Conservation (phyloP, 2,888 invertebrate species). For the Caenorhabditis panamensis region DNA sequence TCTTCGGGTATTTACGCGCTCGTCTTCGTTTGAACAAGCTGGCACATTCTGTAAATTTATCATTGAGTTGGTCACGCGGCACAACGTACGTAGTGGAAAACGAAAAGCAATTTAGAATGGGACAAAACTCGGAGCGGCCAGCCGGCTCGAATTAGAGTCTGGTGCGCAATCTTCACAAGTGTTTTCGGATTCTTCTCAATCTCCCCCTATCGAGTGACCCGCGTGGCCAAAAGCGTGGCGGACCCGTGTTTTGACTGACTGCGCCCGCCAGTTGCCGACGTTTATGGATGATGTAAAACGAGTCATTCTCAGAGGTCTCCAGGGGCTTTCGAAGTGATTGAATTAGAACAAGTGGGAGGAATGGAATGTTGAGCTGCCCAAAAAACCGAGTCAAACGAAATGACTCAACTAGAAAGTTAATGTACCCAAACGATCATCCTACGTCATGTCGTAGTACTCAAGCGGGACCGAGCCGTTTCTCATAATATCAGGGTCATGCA, state of each 20-base stretch:
- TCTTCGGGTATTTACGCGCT: conserved; percentile 60
- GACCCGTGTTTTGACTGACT: conserved; percentile 58
- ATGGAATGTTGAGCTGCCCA: not conserved
- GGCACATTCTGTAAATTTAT: conserved; percentile 62
- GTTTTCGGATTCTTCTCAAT: conserved; percentile 38
- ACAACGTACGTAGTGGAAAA: conserved; percentile 36
- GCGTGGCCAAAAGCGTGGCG: conserved; percentile 38
- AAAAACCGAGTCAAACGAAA: conserved; percentile 6
- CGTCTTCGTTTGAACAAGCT: conserved; percentile 58
- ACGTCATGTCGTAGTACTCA: not conserved
- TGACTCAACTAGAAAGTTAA: not conserved
- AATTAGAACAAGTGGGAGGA: conserved; percentile 55
- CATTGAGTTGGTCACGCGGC: conserved; percentile 38
- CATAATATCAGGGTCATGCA: not conserved
- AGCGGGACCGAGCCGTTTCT: not conserved
- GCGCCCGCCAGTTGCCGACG: conserved; percentile 32
- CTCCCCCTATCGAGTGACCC: conserved; percentile 47
- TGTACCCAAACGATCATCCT: not conserved
- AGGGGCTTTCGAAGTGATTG: conserved; percentile 53
- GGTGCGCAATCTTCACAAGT: conserved; percentile 61
- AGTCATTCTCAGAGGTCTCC: conserved; percentile 49
- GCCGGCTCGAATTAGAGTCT: conserved; percentile 50
- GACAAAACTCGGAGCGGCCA: conserved; percentile 30
- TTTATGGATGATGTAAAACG: conserved; percentile 59
- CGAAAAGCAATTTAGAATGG: conserved; percentile 54